Evolutionary conservation across 1,140 invertebrate species (phyloP).

Genomic region (Cyrtorhinus lividipennis): DNA sequence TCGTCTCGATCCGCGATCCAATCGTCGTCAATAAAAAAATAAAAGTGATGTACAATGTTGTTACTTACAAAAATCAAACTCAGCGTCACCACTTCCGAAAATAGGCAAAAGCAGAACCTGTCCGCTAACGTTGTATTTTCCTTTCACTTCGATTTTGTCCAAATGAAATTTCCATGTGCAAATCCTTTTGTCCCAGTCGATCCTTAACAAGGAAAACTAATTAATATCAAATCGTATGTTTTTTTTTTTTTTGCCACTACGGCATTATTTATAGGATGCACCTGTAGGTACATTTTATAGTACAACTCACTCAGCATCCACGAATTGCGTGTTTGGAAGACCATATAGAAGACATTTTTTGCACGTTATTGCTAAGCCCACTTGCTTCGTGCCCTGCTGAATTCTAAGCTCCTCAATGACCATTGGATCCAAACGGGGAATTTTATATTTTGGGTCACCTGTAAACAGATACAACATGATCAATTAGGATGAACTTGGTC

Average conservation of each 20-base stretch:
- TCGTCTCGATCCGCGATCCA: no score
- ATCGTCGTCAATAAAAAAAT: no score
- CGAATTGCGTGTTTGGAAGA: slow-evolving; percentile 23
- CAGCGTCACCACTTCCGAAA: slow-evolving; percentile 47
- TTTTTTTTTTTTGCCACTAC: no score
- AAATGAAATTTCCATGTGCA: slow-evolving; percentile 26
- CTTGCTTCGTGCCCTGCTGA: slow-evolving; percentile 25
- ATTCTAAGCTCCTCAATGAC: slow-evolving; percentile 24
- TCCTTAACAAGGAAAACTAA: no score
- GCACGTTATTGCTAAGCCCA: slow-evolving; percentile 24
- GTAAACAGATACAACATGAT: slow-evolving; percentile 5
- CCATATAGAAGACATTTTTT: slow-evolving; percentile 25
- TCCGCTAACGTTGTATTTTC: slow-evolving; percentile 49
- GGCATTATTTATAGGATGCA: no score
- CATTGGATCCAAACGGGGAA: slow-evolving; percentile 27
- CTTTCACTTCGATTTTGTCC: slow-evolving; percentile 34
- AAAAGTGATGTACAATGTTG: no score
- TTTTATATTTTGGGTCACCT: slow-evolving; percentile 27
- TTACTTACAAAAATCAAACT: slow-evolving; percentile 52
- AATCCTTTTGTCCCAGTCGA: slow-evolving; percentile 23
- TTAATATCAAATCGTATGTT: neutral
- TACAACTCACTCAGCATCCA: slow-evolving; percentile 23
- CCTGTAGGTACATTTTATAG: no score
- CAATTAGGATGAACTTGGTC: no score
- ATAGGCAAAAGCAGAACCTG: slow-evolving; percentile 52